These are phyloP conservation scores for Glaucomys volans DNA, from an alignment of 2,113 vertebrate species.

Conservation along the genomic window DNA sequence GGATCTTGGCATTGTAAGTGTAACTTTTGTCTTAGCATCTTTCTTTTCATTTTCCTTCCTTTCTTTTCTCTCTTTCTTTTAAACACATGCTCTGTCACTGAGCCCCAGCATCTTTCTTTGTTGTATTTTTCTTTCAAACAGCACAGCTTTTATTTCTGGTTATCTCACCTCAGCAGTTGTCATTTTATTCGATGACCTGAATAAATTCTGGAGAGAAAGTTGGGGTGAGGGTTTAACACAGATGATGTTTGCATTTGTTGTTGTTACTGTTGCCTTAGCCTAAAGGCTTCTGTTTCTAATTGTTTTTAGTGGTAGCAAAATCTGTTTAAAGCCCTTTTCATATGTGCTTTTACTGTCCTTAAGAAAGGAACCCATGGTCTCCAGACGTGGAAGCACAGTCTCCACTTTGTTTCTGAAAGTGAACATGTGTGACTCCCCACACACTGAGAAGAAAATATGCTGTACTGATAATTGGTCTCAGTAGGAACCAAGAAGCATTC, in stretches of 20 bases:
- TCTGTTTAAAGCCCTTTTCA: constrained; percentile 39
- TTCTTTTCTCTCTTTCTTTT: background rate
- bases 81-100: background rate
- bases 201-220: constrained; percentile 52
- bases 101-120: background rate
- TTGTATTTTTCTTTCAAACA: background rate
- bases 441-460: constrained; percentile 58
- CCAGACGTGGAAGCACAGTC: background rate
- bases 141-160: constrained; percentile 15
- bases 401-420: constrained; percentile 41
- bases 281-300: background rate
- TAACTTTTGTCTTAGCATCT: background rate
- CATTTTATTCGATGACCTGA: constrained; percentile 61
- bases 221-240: constrained; percentile 17
- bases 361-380: background rate
- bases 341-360: background rate
- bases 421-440: constrained; percentile 64
- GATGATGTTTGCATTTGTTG: background rate
- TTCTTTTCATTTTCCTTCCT: background rate
- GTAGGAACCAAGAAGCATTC: constrained; percentile 62
- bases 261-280: background rate
- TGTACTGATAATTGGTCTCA: constrained; percentile 65
- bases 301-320: background rate
- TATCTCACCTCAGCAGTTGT: background rate
- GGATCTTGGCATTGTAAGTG: background rate